A percentile compares a stretch with the other conserved stretches of the same genome.
Conservation (phyloP, 2,888 invertebrate species). For the Xiphydria camelus region DNA sequence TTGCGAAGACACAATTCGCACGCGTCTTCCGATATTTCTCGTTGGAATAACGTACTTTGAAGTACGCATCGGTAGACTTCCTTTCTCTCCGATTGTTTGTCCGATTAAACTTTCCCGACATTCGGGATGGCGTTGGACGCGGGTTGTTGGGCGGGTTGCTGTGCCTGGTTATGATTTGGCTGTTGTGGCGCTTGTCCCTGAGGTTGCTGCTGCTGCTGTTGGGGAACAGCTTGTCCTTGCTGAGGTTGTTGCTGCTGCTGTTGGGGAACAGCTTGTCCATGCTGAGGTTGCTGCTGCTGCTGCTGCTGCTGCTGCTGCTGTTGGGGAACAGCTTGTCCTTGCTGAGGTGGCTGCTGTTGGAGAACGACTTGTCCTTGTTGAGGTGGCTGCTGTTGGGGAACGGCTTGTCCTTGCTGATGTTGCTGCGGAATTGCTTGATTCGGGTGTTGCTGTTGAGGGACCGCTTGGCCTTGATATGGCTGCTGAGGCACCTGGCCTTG, state of each 20-base stretch:
- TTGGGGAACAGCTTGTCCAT: slow-evolving; percentile 23
- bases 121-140: slow-evolving; percentile 14
- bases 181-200: slow-evolving; percentile 19
- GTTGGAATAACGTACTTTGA: background rate
- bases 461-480: slow-evolving; percentile 26
- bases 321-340: slow-evolving; percentile 28
- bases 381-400: slow-evolving; percentile 24
- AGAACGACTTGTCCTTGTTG: slow-evolving; percentile 37
- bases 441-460: slow-evolving; percentile 27
- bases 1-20: no score
- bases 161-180: no score
- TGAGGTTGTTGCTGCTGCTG: slow-evolving; percentile 9
- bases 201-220: slow-evolving; percentile 13
- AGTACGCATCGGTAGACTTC: no score
- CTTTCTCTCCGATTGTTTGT: no score
- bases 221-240: slow-evolving; percentile 10
- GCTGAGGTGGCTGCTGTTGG: slow-evolving; percentile 34
- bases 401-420: slow-evolving; percentile 13
- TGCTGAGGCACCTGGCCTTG: slow-evolving; percentile 25
- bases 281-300: slow-evolving; percentile 25
- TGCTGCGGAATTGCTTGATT: slow-evolving; percentile 3
- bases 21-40: no score
- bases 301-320: slow-evolving; percentile 20
- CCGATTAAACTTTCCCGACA: slow-evolving; percentile 18
- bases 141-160: slow-evolving; percentile 25